Evolutionary conservation across 1,140 invertebrate species (phyloP).

Genomic region (Calephelis nemesis): DNA sequence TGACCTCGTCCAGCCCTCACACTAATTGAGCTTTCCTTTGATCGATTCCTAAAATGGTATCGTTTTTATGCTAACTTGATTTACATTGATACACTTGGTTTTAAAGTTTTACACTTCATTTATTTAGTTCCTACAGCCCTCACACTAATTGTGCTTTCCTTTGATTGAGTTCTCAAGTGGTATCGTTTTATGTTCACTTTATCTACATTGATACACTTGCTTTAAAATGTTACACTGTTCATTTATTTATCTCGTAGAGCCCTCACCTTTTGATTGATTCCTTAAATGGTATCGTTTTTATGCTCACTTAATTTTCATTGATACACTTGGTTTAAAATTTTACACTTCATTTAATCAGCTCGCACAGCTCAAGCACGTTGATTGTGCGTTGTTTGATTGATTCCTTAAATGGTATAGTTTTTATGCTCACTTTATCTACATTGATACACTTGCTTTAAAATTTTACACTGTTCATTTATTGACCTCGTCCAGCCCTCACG

Average conservation of each 20-base stretch:
- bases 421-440: slow-evolving; percentile 46
- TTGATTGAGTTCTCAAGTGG: slow-evolving; percentile 70
- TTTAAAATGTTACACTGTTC: slow-evolving; percentile 20
- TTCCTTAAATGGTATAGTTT: slow-evolving; percentile 61
- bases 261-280: too few species aligned
- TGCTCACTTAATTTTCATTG: slow-evolving; percentile 48
- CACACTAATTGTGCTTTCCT: slow-evolving; percentile 63
- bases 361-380: slow-evolving; percentile 61
- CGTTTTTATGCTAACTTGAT: slow-evolving; percentile 49
- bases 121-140: slow-evolving; percentile 68
- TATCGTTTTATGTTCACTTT: slow-evolving; percentile 50
- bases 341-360: slow-evolving; percentile 68
- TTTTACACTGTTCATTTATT: slow-evolving; percentile 20
- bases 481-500: too few species aligned
- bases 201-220: slow-evolving; percentile 37
- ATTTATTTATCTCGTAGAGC: too few species aligned
- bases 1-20: slow-evolving; percentile 67
- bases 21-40: slow-evolving; percentile 67
- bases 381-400: slow-evolving; percentile 71
- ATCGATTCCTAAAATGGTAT: slow-evolving; percentile 68
- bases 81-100: slow-evolving; percentile 40
- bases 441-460: slow-evolving; percentile 31
- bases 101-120: slow-evolving; percentile 43
- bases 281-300: too few species aligned
- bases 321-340: slow-evolving; percentile 29